phyloP scores from a whole-genome alignment of 2,113 vertebrate species.

The Ictalurus punctatus region DNA sequence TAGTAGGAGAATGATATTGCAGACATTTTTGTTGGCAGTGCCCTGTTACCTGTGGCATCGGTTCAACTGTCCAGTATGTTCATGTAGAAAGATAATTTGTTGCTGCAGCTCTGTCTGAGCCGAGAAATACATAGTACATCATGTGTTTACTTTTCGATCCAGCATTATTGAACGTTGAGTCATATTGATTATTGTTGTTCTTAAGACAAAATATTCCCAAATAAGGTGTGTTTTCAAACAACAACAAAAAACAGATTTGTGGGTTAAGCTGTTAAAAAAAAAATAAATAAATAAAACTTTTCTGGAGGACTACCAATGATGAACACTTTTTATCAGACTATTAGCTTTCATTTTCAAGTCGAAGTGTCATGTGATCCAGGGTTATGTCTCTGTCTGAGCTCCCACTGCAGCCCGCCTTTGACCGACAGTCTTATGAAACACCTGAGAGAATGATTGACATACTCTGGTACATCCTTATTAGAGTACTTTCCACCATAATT shows the following conservation, averaged over 20 bases:
- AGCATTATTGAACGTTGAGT: background rate
- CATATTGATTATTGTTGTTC: constrained; percentile 1
- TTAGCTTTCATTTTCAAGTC: background rate
- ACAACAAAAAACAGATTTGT: background rate
- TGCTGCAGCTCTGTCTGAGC: background rate
- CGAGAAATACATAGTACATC: background rate
- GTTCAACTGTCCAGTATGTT: background rate
- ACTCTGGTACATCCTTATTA: constrained; percentile 94
- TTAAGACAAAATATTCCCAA: background rate
- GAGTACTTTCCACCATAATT: constrained; percentile 92
- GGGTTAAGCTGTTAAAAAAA: background rate
- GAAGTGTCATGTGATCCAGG: background rate
- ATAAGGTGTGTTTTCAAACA: background rate
- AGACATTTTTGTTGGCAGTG: background rate
- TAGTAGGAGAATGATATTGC: background rate
- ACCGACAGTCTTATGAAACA: constrained; percentile 65
- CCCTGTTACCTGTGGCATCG: background rate
- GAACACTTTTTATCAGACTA: background rate
- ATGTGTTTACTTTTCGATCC: background rate
- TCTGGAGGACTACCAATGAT: background rate
- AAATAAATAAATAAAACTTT: background rate
- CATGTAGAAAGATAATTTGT: constrained; percentile 5
- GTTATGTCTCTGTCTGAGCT: background rate
- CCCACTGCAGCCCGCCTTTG: background rate
- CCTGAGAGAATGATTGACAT: constrained; percentile 91